phyloP scores from a whole-genome alignment of 1,140 invertebrate genomes.

The Dinothrombium tinctorium region DNA sequence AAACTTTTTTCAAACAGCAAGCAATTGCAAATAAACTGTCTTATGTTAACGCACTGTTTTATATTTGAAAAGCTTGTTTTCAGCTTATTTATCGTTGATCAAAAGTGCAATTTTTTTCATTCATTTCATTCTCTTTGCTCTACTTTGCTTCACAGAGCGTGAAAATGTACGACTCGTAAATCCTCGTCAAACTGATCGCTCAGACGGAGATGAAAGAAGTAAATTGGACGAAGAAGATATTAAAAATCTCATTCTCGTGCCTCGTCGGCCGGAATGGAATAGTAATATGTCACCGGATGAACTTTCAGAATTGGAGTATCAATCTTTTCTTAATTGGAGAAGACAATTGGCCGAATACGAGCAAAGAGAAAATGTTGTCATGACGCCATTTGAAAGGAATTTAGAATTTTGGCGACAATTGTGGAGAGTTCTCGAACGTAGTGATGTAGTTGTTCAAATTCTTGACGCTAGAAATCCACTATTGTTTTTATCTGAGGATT shows the following conservation, averaged over 20 bases:
- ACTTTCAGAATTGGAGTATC: slow-evolving; percentile 45
- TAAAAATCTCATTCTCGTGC: slow-evolving; percentile 41
- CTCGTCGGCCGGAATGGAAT: slow-evolving; percentile 60
- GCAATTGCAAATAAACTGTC: too few relatives aligned
- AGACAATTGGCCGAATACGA: slow-evolving; percentile 48
- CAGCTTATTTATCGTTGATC: too few relatives aligned
- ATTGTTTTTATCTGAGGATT: slow-evolving; percentile 72
- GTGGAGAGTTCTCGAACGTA: slow-evolving; percentile 87
- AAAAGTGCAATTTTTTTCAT: too few relatives aligned
- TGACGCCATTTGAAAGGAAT: slow-evolving; percentile 96
- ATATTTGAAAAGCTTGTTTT: too few relatives aligned
- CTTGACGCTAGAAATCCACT: slow-evolving; percentile 91
- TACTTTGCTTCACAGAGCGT: slow-evolving; percentile 43
- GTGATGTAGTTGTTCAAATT: slow-evolving; percentile 83
- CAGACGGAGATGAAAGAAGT: slow-evolving; percentile 35
- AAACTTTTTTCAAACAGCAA: too few relatives aligned
- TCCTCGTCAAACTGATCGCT: slow-evolving; percentile 32
- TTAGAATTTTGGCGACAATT: slow-evolving; percentile 94
- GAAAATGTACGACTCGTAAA: slow-evolving; percentile 56
- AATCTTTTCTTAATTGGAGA: slow-evolving; percentile 68
- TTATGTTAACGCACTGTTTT: too few relatives aligned
- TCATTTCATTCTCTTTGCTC: slow-evolving; percentile 7
- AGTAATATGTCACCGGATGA: slow-evolving; percentile 45
- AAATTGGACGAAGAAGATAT: slow-evolving; percentile 38
- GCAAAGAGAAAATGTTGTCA: slow-evolving; percentile 46